Percentiles rank a stretch among this genome's conserved stretches.
Conservation (phyloP, 1,140 invertebrate species). For the Anastrepha obliqua region DNA sequence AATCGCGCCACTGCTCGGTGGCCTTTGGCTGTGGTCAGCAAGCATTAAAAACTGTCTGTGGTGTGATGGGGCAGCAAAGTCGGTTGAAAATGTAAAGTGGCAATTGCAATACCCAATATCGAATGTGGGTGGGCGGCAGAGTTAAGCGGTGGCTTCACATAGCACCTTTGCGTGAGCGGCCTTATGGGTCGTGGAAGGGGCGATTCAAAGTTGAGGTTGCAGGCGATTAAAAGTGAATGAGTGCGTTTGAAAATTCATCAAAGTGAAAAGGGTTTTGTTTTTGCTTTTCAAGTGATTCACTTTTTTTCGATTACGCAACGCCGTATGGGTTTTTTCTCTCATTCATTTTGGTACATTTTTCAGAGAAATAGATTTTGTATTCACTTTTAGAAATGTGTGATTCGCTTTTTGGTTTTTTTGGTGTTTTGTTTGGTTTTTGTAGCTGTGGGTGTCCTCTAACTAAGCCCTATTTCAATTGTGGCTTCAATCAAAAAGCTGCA, state of each 20-base stretch:
- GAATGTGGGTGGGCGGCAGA: neutral
- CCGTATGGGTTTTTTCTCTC: neutral
- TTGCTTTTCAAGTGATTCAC: neutral
- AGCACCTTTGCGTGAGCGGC: neutral
- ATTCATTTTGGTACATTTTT: neutral
- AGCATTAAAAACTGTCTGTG: neutral
- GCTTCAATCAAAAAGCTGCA: conserved; percentile 24
- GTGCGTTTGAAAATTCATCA: conserved; percentile 40
- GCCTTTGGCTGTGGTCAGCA: neutral
- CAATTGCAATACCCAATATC: neutral
- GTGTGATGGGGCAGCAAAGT: neutral
- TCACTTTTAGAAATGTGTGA: neutral
- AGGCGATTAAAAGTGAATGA: conserved; percentile 46
- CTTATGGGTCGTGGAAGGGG: neutral
- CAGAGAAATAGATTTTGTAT: neutral
- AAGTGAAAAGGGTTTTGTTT: conserved; percentile 1
- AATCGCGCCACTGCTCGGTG: neutral
- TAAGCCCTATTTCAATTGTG: conserved; percentile 10
- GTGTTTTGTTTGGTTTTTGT: neutral
- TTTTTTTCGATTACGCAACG: neutral
- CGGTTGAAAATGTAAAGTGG: neutral
- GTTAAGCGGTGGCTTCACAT: neutral
- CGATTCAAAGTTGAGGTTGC: neutral
- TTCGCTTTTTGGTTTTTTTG: neutral
- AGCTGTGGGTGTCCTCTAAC: neutral